Evolutionary conservation across 2,888 invertebrate species (phyloP), one percentile per base, ranked within the genome.

Genomic region (Nephrocerus scutellatus): DNA sequence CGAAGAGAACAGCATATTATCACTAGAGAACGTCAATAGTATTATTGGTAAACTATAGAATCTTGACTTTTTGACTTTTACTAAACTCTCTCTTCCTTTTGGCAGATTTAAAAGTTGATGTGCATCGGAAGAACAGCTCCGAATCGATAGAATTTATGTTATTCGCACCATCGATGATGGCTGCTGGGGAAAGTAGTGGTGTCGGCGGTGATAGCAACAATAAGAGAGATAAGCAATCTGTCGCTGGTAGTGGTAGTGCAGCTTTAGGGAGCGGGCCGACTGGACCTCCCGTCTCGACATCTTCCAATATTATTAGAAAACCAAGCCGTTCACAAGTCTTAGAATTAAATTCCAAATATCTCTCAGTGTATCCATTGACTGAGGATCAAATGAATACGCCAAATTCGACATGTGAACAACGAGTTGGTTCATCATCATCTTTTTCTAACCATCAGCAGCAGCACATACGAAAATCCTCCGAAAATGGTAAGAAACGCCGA

Each of bases 71-170:
- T 30, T 26, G 7, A 12, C 12, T 23, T 22, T 24, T 12, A 13
- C 7, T 22, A 10, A 15, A 22, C 9, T 2, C 8, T 10, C 8
- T 12, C 13, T 37, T 15, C 25, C 31, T 20, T 6, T 26, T 42
- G 41, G 8, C 66, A 81, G 90, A 91, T 74, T 74, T 91, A 53
- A 89, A 90, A 74, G 91, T 89, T 42, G 91, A 92, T 70, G 90
- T 92, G 37, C 91, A 92, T 70, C 77, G 90, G 41, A 90, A 89
- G 63, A 88, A 89, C 63, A 89, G 88, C 58, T 88, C 88, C 0
- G 88, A 86, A 66, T 88, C 88, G 47, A 85, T 85, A 52, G 83
- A 85, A 60, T 84, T 84, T 47, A 77, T 79, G 48, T 72, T 74
- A 34, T 70, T 68, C 18, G 70, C 72, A 29, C 72, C 74, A 3